Base-by-base conservation (phyloP, 2,797 vertebrate genomes). In the Discoglossus pictus region DNA sequence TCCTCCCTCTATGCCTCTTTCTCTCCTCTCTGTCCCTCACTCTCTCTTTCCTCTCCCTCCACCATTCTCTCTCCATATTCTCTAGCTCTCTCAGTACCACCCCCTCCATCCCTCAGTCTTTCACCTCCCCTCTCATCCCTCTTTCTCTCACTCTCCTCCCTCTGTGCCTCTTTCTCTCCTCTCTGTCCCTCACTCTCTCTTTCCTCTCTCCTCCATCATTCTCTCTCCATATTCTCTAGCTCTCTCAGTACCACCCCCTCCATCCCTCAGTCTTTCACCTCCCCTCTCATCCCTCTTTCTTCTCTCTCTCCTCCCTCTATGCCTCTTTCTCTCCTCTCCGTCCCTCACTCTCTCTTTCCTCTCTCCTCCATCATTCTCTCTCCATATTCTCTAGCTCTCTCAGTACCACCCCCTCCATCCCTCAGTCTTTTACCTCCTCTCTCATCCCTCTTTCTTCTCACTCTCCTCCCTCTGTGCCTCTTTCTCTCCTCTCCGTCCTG, bases 281-380 rank as follows among this genome's bases (percentile, higher is more conserved):
- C 46, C 31, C 52, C 8, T 25, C 31, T 56, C 20, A 25, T 13
- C 24, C 17, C 36, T 11, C 64, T 53, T 44, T 11, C 44, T 23
- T 12, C 44, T 47, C 39, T 17, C 13, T 13, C 2, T 15, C 39
- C 39, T 13, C 11, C 7, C 39, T 2, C 39, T 39, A 3, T 39
- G 3, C 12, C 36, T 4, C 10, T 39, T 13, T 4, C 27, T 31
- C 27, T 31, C 27, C 9, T 31, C 27, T n/a, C n/a, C 27, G 4
- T 31, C 9, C 27, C 27, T 31, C 4, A 7, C 36, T 39, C 36
- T 4, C 36, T 4, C 27, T 31, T n/a, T n/a, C n/a, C n/a, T n/a
- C n/a, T n/a, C n/a, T n/a, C n/a, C 27, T 31, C 27, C 27, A 31
- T 31, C 9, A 31, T 9, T 31, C 27, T 9, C 27, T 31, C 27